A percentile compares a stretch with the other conserved stretches of the same genome.
These are phyloP conservation scores for Brenthis ino DNA, from an alignment of 2,888 invertebrate species.

Conservation along the genomic window DNA sequence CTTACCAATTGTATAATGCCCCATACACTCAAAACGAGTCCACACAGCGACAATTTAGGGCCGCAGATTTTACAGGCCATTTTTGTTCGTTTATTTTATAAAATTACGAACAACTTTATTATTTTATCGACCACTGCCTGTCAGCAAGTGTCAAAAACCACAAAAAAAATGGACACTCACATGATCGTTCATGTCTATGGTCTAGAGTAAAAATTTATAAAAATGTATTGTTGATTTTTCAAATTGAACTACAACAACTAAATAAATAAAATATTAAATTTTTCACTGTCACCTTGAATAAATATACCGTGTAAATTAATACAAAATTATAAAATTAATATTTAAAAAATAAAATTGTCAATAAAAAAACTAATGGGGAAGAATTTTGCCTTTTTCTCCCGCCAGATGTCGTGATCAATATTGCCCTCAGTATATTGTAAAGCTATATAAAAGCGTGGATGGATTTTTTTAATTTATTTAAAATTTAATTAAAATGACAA, in stretches of 20 bases:
- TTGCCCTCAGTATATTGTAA: too few species aligned
- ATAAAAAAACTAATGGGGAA: too few species aligned
- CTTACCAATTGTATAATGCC: slow-evolving; percentile 96
- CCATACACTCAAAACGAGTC: slow-evolving; percentile 95
- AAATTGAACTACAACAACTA: too few species aligned
- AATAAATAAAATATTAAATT: too few species aligned
- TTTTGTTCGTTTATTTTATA: slow-evolving; percentile 60
- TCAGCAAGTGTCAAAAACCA: slow-evolving; percentile 72
- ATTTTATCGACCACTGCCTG: slow-evolving; percentile 70
- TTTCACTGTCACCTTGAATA: too few species aligned
- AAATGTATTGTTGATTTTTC: background rate
- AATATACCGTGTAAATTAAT: too few species aligned
- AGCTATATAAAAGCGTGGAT: too few species aligned
- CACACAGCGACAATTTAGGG: slow-evolving; percentile 95
- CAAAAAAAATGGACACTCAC: slow-evolving; percentile 66
- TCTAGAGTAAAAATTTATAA: slow-evolving; percentile 30
- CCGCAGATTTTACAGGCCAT: slow-evolving; percentile 88
- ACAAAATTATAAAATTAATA: too few species aligned
- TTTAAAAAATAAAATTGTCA: slow-evolving; percentile 8
- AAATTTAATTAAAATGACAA: too few species aligned
- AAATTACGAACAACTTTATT: slow-evolving; percentile 56
- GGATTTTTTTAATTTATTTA: too few species aligned
- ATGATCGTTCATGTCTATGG: slow-evolving; percentile 62
- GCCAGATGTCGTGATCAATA: too few species aligned
- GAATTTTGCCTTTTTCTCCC: too few species aligned